phyloP scores from a whole-genome alignment of 2,888 invertebrate species.

The Caenorhabditis doughertyi region DNA sequence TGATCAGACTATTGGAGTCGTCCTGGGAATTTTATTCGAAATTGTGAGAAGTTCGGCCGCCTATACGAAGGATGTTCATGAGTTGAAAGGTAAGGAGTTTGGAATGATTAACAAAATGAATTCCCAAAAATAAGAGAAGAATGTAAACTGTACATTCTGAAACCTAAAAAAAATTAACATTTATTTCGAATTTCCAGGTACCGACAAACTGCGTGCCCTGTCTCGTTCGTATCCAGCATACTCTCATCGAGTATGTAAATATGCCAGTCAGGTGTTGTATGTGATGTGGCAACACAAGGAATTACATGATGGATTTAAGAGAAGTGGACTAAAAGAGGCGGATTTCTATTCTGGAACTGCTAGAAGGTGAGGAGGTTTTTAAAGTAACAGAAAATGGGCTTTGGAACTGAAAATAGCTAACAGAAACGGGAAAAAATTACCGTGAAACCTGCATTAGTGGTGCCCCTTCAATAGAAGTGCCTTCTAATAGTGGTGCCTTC shows the following conservation, averaged over 20 bases:
- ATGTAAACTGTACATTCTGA: too few relatives aligned
- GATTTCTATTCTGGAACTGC: conserved; percentile 87
- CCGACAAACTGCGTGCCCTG: conserved; percentile 83
- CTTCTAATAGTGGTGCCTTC: too few relatives aligned
- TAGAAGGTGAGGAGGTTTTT: conserved; percentile 55
- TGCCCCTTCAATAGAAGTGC: too few relatives aligned
- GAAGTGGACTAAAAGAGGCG: conserved; percentile 95
- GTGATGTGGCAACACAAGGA: conserved; percentile 87
- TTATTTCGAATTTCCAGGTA: conserved; percentile 66
- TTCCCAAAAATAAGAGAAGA: not conserved
- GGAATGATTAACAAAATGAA: too few relatives aligned
- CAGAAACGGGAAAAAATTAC: too few relatives aligned
- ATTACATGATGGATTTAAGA: conserved; percentile 95
- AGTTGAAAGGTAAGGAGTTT: conserved; percentile 84
- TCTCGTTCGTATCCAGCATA: conserved; percentile 94
- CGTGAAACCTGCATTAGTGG: too few relatives aligned
- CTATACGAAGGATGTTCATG: conserved; percentile 88
- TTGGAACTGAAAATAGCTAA: too few relatives aligned
- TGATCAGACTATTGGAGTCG: conserved; percentile 97
- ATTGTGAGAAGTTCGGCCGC: conserved; percentile 75
- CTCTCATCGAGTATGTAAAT: conserved; percentile 91
- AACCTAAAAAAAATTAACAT: too few relatives aligned
- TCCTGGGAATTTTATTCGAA: conserved; percentile 90
- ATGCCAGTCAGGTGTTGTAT: conserved; percentile 90
- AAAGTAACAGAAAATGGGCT: too few relatives aligned